These are phyloP conservation scores for Sebastes fasciatus DNA, from an alignment of 2,113 vertebrate species.

Conservation along the genomic window DNA sequence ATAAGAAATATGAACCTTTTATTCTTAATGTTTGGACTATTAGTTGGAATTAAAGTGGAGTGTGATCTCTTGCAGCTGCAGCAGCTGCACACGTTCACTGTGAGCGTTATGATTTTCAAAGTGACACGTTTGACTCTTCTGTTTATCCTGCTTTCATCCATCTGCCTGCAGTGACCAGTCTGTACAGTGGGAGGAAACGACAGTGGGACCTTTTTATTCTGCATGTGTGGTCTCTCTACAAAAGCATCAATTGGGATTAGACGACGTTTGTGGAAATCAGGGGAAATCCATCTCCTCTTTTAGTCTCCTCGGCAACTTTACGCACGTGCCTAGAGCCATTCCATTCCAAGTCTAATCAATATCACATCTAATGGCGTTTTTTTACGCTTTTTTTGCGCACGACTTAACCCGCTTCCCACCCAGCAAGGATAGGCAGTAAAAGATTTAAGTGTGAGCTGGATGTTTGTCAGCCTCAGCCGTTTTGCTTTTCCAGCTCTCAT, in stretches of 20 bases:
- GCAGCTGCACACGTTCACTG: constrained; percentile 12
- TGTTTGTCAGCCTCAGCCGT: constrained; percentile 41
- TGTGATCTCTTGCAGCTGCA: neutral
- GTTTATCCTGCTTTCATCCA: neutral
- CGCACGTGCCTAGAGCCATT: constrained; percentile 3
- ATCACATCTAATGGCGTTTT: constrained; percentile 19
- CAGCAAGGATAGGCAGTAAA: neutral
- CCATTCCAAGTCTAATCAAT: constrained; percentile 39
- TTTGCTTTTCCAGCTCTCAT: constrained; percentile 15
- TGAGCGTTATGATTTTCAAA: constrained; percentile 17
- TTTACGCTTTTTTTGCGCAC: constrained; percentile 10
- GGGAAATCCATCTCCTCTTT: constrained; percentile 25
- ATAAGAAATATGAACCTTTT: constrained; percentile 20
- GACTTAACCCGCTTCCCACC: neutral
- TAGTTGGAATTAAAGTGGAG: constrained; percentile 7
- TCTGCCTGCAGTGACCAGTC: neutral
- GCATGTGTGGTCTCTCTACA: constrained; percentile 37
- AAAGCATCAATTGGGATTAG: neutral
- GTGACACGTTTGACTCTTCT: constrained; percentile 2
- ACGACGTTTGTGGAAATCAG: neutral
- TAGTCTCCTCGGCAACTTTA: constrained; percentile 33
- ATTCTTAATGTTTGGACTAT: constrained; percentile 21
- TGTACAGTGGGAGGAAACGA: neutral
- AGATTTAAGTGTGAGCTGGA: constrained; percentile 15
- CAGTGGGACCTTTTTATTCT: constrained; percentile 11